phyloP scores from a whole-genome alignment of 2,113 vertebrate species.

The Gopherus evgoodei region DNA sequence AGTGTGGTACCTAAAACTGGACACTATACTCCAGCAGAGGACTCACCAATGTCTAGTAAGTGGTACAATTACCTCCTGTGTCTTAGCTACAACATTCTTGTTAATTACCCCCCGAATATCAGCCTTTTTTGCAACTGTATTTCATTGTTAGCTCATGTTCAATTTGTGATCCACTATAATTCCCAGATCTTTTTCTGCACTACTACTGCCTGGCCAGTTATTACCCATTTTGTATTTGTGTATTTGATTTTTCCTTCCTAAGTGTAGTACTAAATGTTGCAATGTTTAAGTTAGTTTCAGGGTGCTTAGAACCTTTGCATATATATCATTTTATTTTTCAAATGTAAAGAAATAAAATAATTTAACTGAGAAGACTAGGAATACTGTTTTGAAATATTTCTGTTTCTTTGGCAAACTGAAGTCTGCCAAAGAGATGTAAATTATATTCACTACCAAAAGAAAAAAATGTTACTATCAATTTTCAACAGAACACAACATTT shows the following conservation, averaged over 20 bases:
- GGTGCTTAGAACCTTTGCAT: not conserved
- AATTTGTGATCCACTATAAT: not conserved
- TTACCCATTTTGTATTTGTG: not conserved
- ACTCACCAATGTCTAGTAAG: not conserved
- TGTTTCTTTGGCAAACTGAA: not conserved
- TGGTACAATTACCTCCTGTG: not conserved
- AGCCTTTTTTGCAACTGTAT: not conserved
- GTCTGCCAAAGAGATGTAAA: not conserved
- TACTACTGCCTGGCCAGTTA: not conserved
- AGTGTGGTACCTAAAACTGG: not conserved
- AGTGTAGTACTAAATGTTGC: not conserved
- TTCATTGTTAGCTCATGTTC: not conserved
- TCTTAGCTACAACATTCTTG: not conserved
- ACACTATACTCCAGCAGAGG: not conserved
- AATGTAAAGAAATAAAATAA: not conserved
- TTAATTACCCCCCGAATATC: not conserved
- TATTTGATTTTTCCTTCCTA: not conserved
- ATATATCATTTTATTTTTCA: not conserved
- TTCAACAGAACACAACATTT: not conserved
- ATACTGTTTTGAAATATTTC: not conserved
- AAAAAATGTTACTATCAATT: not conserved
- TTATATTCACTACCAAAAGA: not conserved
- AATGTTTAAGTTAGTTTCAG: too few relatives aligned
- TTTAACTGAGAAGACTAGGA: not conserved
- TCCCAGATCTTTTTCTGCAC: not conserved